A percentile compares a stretch with the other conserved stretches of the same genome.
phyloP scores from a whole-genome alignment of 2,113 vertebrate species.

The Accipiter virgatus region DNA sequence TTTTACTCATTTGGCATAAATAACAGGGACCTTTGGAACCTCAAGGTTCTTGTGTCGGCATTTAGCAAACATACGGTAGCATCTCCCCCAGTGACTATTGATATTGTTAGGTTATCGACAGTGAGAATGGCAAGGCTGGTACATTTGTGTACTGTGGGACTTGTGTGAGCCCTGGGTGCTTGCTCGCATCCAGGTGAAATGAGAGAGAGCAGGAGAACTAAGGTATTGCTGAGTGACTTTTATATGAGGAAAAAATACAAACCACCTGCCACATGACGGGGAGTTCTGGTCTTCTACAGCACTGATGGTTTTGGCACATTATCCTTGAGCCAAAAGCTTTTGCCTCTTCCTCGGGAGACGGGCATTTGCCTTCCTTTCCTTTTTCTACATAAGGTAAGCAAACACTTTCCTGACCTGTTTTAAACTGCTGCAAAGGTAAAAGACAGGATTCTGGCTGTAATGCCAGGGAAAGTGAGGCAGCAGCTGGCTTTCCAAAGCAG shows the following conservation, averaged over 20 bases:
- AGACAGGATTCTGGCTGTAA: not conserved
- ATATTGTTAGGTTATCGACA: too few species aligned
- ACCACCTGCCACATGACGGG: not conserved
- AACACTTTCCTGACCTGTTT: not conserved
- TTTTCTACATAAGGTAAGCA: not conserved
- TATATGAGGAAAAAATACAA: not conserved
- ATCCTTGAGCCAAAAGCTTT: not conserved
- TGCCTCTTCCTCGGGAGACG: not conserved
- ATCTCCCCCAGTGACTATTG: fast-evolving
- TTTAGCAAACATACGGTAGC: not conserved
- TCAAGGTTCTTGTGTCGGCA: not conserved
- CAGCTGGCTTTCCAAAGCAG: not conserved
- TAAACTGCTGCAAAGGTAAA: not conserved
- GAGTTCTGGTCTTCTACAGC: not conserved
- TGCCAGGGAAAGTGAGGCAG: not conserved
- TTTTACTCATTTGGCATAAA: not conserved
- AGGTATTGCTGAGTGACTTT: not conserved
- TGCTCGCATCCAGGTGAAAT: not conserved
- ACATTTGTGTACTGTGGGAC: too few species aligned
- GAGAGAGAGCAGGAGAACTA: not conserved
- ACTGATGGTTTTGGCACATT: fast-evolving
- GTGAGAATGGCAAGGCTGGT: not conserved
- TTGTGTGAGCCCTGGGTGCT: too few species aligned
- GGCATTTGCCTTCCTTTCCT: not conserved
- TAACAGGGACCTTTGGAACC: not conserved